Base-by-base conservation (phyloP, 2,888 invertebrate species). In the Acanthosepion lycidas region DNA sequence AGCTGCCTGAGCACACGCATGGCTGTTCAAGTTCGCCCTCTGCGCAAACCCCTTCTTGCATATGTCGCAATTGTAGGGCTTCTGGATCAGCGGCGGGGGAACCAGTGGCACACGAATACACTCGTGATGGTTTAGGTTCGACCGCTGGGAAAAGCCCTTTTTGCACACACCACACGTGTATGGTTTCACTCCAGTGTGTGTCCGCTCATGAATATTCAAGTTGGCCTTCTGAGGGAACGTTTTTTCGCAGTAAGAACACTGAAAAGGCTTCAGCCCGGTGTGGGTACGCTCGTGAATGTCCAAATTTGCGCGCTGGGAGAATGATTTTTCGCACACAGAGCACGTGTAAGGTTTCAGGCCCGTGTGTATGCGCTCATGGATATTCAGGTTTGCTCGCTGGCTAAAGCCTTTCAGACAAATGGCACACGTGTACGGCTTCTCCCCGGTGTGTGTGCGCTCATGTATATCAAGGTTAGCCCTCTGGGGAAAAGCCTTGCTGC, bases 301-400 rank as follows among this genome's bases (percentile, higher is more conserved):
- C 93, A 93, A 93, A 26, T 93, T 93, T n/a, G 93, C 93, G 49
- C 93, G 93, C 93, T 93, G 93, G n/a, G 93, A 93, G 93, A 93
- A 93, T 51, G 93, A 93, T 49, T 93, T 93, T 49, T 93, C 93
- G 28, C 93, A 93, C 93, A 93, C 93, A n/a, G 93, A 93, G 33
- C 93, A 93, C 20, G 51, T 6, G 53, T 93, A 93, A 6, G 93
- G 93, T 33, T 93, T 93, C 15, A 93, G 93, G 93, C 93, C 93
- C n/a, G 93, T 93, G 93, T 93, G 93, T 0, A 93, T 53, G 53
- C 93, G 93, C 53, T 93, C 93, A n/a, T 93, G 93, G 53, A 93
- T 93, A 53, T 93, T 93, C 53, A 93, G 53, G 53, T 93, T 93
- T 51, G 93, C 93, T n/a, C 93, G 93, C 93, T 93, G 93, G 93